Percentiles rank a stretch among this genome's conserved stretches.
phyloP scores from a whole-genome alignment of 2,888 invertebrate genomes.

The Zonitis immaculata region DNA sequence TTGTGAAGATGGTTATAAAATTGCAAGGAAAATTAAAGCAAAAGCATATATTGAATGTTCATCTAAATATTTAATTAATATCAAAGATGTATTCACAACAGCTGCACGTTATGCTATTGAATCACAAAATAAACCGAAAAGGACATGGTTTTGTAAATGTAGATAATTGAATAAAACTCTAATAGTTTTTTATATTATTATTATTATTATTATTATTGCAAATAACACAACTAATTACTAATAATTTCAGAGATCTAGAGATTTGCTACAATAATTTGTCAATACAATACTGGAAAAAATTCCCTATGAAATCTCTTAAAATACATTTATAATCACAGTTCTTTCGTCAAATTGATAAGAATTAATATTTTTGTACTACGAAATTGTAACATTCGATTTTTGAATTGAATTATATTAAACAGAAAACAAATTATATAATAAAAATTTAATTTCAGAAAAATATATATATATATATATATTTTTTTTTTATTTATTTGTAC shows the following conservation, averaged over 20 bases:
- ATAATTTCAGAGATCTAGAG: constrained; percentile 12
- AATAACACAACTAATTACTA: not conserved
- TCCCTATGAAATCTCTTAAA: constrained; percentile 23
- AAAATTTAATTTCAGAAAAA: not conserved
- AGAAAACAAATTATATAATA: not conserved
- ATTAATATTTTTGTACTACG: constrained; percentile 1
- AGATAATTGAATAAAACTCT: constrained; percentile 1
- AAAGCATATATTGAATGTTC: constrained; percentile 59
- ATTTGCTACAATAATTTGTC: constrained; percentile 6
- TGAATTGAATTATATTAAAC: not conserved
- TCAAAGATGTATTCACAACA: constrained; percentile 58
- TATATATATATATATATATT: not conserved
- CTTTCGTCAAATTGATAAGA: constrained; percentile 18
- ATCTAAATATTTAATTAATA: constrained; percentile 59
- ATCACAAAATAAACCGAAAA: not conserved
- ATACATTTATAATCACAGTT: constrained; percentile 30
- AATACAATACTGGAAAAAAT: constrained; percentile 3
- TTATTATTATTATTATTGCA: not conserved
- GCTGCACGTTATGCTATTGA: constrained; percentile 47
- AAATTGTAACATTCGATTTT: constrained; percentile 1
- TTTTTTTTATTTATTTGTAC: not conserved
- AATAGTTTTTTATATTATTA: not conserved
- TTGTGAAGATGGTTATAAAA: constrained; percentile 52
- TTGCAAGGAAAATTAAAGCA: constrained; percentile 57
- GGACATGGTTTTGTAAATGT: not conserved